Percentiles rank a stretch among this genome's conserved stretches.
Evolutionary conservation across 2,888 invertebrate genomes (phyloP).

Genomic region (Therioaphis trifolii): DNA sequence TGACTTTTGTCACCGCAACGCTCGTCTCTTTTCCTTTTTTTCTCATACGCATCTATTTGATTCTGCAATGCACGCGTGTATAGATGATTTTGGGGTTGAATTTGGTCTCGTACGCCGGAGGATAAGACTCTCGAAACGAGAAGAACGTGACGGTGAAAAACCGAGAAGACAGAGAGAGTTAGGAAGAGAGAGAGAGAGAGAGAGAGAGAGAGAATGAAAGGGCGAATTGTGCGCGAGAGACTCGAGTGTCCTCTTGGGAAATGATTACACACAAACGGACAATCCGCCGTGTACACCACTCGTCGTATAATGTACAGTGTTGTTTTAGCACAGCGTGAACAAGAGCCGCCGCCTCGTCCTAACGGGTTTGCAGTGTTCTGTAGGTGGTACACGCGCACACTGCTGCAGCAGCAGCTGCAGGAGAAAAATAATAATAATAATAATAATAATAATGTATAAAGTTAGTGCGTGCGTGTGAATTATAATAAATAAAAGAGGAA

Average conservation of each 20-base stretch:
- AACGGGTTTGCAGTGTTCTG: too few relatives aligned
- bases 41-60: too few relatives aligned
- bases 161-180: not conserved
- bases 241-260: not conserved
- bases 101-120: not conserved
- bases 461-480: not conserved
- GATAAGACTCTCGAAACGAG: not conserved
- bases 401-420: too few relatives aligned
- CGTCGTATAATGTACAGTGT: not conserved
- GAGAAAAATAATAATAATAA: too few relatives aligned
- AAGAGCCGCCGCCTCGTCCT: too few relatives aligned
- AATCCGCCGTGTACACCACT: not conserved
- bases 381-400: too few relatives aligned
- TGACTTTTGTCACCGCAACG: too few relatives aligned
- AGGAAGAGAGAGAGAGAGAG: not conserved
- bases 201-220: not conserved
- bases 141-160: too few relatives aligned
- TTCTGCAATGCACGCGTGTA: too few relatives aligned
- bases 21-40: too few relatives aligned
- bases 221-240: not conserved
- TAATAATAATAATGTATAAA: too few relatives aligned
- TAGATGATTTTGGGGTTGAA: not conserved
- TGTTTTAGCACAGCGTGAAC: too few relatives aligned
- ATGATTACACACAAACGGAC: conserved; percentile 1
- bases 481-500: not conserved